phyloP scores from a whole-genome alignment of 2,888 invertebrate genomes.

The Dasypogon diadema region DNA sequence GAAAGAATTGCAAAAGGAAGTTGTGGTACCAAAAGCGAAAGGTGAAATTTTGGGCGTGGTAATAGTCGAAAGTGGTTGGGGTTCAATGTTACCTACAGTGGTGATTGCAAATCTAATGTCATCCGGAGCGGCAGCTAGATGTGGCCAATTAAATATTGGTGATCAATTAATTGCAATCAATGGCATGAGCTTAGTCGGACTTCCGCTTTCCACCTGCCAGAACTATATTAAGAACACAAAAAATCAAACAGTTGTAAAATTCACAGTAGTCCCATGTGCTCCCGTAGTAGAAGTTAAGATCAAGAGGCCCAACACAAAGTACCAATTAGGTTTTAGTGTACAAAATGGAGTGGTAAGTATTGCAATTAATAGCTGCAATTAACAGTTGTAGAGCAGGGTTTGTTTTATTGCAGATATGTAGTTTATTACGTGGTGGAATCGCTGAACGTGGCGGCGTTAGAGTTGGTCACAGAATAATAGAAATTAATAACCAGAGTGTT shows the following conservation, averaged over 20 bases:
- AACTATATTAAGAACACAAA: conserved; percentile 99
- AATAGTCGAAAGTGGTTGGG: conserved; percentile 99
- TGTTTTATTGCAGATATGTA: conserved; percentile 84
- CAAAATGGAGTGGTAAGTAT: conserved; percentile 94
- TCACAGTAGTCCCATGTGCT: conserved; percentile 99
- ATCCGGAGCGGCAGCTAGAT: conserved; percentile 95
- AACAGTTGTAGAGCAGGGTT: neutral
- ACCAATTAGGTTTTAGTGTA: conserved; percentile 99
- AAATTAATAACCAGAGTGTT: conserved; percentile 99
- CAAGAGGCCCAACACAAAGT: conserved; percentile 98
- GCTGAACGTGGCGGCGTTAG: conserved; percentile 98
- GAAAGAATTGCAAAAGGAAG: conserved; percentile 97
- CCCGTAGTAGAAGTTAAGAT: conserved; percentile 99
- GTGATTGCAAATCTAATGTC: conserved; percentile 98
- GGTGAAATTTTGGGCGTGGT: conserved; percentile 98
- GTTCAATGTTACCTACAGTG: conserved; percentile 99
- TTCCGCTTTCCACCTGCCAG: conserved; percentile 98
- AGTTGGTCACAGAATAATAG: conserved; percentile 99
- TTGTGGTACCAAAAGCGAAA: conserved; percentile 98
- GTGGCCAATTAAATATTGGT: conserved; percentile 98
- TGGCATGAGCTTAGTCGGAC: conserved; percentile 96
- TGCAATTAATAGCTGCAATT: too few relatives aligned
- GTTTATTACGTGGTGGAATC: conserved; percentile 96
- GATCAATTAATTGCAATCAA: conserved; percentile 99
- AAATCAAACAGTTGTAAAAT: conserved; percentile 97